Percentiles rank a stretch among this genome's conserved stretches.
phyloP scores from a whole-genome alignment of 2,797 vertebrate species.

The Ibycter americanus region DNA sequence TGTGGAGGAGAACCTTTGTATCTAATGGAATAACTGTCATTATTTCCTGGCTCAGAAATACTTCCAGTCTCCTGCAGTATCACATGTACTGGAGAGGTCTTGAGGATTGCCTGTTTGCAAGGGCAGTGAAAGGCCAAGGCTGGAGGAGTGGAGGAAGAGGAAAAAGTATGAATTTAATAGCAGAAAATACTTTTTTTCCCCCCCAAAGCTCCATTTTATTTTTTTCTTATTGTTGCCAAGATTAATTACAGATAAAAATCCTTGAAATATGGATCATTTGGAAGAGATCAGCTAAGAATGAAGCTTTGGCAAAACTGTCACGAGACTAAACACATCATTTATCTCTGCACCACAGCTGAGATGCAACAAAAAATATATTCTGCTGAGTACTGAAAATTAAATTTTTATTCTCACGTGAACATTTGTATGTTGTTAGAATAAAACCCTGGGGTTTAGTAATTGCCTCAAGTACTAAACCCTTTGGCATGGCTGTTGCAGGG shows the following conservation, averaged over 20 bases:
- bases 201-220: neutral
- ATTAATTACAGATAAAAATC: constrained; percentile 58
- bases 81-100: neutral
- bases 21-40: constrained; percentile 16
- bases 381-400: constrained; percentile 53
- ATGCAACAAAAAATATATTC: constrained; percentile 36
- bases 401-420: constrained; percentile 6
- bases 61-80: constrained; percentile 7
- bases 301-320: constrained; percentile 56
- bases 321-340: constrained; percentile 52
- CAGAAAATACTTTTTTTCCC: neutral
- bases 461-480: neutral
- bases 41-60: constrained; percentile 41
- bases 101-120: neutral
- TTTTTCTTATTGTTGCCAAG: neutral
- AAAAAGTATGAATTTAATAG: neutral
- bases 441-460: neutral
- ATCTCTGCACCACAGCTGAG: constrained; percentile 32
- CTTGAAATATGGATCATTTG: constrained; percentile 18
- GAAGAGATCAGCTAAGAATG: constrained; percentile 56
- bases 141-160: neutral
- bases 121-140: neutral
- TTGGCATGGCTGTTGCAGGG: neutral
- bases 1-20: neutral
- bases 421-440: neutral